A percentile compares a stretch with the other conserved stretches of the same genome.
phyloP scores from a whole-genome alignment of 1,140 invertebrate species.

The Euwallacea fornicatus region DNA sequence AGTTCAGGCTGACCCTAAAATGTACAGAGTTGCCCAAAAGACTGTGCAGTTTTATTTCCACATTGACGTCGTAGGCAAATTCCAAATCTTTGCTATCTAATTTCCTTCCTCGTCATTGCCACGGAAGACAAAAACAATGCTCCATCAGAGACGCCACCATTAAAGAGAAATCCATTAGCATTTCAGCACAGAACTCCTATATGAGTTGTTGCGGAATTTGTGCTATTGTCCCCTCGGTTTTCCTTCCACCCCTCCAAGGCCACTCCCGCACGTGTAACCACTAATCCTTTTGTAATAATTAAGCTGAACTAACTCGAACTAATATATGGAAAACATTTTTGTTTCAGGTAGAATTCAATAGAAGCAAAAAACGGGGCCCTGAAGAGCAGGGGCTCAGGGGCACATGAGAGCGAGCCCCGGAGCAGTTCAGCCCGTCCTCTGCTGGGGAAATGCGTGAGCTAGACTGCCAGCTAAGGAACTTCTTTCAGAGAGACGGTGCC shows the following conservation, averaged over 20 bases:
- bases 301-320: neutral
- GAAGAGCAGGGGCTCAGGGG: conserved; percentile 23
- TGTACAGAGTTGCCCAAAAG: neutral
- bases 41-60: no score
- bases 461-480: conserved; percentile 38
- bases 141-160: no score
- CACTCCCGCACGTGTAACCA: neutral
- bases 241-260: no score
- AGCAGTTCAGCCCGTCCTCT: conserved; percentile 26
- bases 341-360: conserved; percentile 22
- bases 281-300: neutral
- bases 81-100: no score
- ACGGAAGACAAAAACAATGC: no score
- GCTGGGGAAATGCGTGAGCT: conserved; percentile 43
- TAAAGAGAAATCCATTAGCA: no score
- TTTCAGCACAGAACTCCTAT: no score
- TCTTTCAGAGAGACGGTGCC: conserved; percentile 38
- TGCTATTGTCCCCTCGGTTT: no score
- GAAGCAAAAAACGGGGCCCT: conserved; percentile 14
- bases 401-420: conserved; percentile 28
- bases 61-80: no score
- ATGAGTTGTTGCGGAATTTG: no score
- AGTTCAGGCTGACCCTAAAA: neutral
- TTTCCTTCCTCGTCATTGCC: no score
- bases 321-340: neutral